Evolutionary conservation across 2,797 vertebrate species (phyloP).

Genomic region (Pangasius macronema): DNA sequence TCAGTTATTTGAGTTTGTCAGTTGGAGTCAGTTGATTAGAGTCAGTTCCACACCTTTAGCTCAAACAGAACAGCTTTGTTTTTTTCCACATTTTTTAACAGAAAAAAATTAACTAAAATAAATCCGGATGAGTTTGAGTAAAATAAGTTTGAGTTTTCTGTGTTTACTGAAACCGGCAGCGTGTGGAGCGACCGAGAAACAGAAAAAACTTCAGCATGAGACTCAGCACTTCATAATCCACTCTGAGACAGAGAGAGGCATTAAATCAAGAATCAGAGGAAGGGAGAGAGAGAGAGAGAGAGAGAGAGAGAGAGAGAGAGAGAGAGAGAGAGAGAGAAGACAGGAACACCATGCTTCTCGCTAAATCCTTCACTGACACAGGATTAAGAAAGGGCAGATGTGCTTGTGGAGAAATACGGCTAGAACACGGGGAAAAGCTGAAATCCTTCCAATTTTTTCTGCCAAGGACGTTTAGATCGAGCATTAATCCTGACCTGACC

Average conservation of each 20-base stretch:
- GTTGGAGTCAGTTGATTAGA: neutral
- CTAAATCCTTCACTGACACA: constrained; percentile 34
- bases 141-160: neutral
- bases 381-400: constrained; percentile 39
- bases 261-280: constrained; percentile 18
- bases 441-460: constrained; percentile 9
- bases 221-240: constrained; percentile 13
- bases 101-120: neutral
- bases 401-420: neutral
- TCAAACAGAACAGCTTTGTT: neutral
- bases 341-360: constrained; percentile 39
- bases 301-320: constrained; percentile 32
- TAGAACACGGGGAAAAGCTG: constrained; percentile 3
- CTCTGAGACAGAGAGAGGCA: constrained; percentile 24
- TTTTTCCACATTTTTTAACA: neutral
- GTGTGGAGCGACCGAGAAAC: neutral
- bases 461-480: neutral
- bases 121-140: neutral
- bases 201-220: neutral
- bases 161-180: neutral
- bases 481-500: constrained; percentile 25
- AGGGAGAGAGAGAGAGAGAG: constrained; percentile 29
- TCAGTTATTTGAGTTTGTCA: too few relatives aligned
- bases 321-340: neutral
- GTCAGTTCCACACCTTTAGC: neutral